These are phyloP conservation scores for Antennarius striatus DNA, from an alignment of 2,113 vertebrate genomes.

Conservation along the genomic window DNA sequence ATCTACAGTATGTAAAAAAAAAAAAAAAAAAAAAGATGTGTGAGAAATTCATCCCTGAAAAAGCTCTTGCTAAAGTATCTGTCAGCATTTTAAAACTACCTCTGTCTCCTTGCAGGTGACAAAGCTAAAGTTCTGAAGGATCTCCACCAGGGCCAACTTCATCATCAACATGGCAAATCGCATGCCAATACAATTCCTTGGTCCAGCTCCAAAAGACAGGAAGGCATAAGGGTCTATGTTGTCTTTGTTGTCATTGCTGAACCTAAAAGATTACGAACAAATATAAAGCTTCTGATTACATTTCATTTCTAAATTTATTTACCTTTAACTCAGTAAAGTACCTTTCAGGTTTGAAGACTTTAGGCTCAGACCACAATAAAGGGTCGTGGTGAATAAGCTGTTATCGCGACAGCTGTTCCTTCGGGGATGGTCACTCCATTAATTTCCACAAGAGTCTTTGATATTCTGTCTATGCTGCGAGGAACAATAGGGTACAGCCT, in stretches of 20 bases:
- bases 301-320: not conserved
- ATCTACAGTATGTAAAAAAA: slow-evolving; percentile 63
- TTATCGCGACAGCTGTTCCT: slow-evolving; percentile 46
- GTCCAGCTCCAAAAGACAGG: slow-evolving; percentile 80
- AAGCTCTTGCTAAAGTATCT: too few species aligned
- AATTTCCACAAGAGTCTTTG: slow-evolving; percentile 82
- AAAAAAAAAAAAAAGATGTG: not conserved
- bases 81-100: slow-evolving; percentile 45
- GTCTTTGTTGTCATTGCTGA: slow-evolving; percentile 76
- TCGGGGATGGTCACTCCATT: slow-evolving; percentile 71
- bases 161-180: slow-evolving; percentile 76
- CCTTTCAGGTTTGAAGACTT: slow-evolving; percentile 72
- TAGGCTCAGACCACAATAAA: slow-evolving; percentile 69
- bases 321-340: slow-evolving; percentile 3
- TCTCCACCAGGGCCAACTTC: slow-evolving; percentile 65
- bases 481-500: slow-evolving; percentile 67
- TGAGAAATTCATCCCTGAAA: too few species aligned
- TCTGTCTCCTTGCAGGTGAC: slow-evolving; percentile 78
- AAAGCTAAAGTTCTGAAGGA: slow-evolving; percentile 78
- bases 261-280: slow-evolving; percentile 57
- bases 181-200: slow-evolving; percentile 82
- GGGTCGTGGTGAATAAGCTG: slow-evolving; percentile 75
- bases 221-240: slow-evolving; percentile 72
- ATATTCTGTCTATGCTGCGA: slow-evolving; percentile 75
- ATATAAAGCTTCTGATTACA: not conserved